Evolutionary conservation across 2,888 invertebrate species (phyloP).

Genomic region (Nematopogon swammerdamellus): DNA sequence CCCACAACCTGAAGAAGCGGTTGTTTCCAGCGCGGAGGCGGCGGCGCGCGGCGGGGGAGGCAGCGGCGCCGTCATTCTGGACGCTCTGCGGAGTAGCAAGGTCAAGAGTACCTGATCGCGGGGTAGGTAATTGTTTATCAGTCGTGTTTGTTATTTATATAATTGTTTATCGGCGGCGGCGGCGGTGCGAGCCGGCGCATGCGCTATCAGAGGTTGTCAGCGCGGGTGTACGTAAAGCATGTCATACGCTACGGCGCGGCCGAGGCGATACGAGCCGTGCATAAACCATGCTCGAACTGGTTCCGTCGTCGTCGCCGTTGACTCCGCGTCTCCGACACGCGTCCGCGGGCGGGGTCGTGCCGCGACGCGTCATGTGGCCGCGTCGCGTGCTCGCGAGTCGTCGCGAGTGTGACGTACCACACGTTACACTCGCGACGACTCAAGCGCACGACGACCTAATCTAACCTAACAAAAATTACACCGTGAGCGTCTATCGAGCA

Average conservation of each 20-base stretch:
- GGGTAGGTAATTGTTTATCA: neutral
- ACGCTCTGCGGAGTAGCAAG: neutral
- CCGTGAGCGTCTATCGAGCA: no score
- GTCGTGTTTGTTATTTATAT: neutral
- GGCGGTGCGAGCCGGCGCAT: neutral
- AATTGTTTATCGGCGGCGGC: neutral
- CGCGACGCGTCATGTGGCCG: neutral
- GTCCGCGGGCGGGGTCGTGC: neutral
- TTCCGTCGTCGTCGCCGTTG: neutral
- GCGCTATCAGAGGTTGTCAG: constrained; percentile 5
- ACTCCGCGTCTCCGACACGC: no score
- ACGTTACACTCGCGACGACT: no score
- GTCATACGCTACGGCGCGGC: constrained; percentile 10
- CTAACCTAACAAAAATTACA: no score
- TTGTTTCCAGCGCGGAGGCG: neutral
- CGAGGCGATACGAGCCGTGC: neutral
- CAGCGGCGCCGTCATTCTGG: no score
- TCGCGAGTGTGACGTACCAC: no score
- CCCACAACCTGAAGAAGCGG: neutral
- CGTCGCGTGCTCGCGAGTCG: neutral
- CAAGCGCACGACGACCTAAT: no score
- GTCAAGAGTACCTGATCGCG: neutral
- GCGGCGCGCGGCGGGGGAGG: neutral
- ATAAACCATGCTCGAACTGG: neutral
- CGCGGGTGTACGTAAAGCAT: constrained; percentile 11